These are phyloP conservation scores for Aplidium turbinatum DNA, from an alignment of 23 tunicate species.

Conservation along the genomic window DNA sequence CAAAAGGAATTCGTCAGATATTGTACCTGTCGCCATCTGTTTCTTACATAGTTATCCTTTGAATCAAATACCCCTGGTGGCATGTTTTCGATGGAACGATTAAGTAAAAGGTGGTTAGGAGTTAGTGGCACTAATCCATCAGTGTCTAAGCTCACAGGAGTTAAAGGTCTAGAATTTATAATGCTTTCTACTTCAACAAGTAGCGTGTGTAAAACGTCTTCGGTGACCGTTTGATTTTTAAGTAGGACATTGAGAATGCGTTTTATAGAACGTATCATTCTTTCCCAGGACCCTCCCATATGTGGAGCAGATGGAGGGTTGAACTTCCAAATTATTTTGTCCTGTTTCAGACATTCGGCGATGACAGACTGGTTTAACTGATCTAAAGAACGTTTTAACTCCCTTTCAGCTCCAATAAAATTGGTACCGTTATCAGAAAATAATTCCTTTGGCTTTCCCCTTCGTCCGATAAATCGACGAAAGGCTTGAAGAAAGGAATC, in stretches of 20 bases:
- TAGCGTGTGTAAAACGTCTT: conserved; percentile 14
- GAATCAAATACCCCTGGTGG: too few species aligned
- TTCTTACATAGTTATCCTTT: conserved; percentile 24
- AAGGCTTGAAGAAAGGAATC: conserved; percentile 31
- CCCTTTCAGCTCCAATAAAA: conserved; percentile 18
- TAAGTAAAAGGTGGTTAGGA: conserved; percentile 17
- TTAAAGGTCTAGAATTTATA: conserved; percentile 27
- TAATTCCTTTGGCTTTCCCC: conserved; percentile 1
- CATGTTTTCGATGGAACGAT: too few species aligned
- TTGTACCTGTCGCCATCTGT: conserved; percentile 30
- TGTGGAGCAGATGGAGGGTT: conserved; percentile 24
- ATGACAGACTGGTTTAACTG: conserved; percentile 1
- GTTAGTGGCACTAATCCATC: neutral
- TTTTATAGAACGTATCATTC: conserved; percentile 5
- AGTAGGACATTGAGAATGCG: neutral
- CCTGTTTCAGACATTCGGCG: conserved; percentile 8
- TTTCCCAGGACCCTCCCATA: conserved; percentile 18
- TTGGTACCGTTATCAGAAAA: conserved; percentile 26
- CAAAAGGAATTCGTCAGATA: conserved; percentile 24
- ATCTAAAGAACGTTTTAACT: conserved; percentile 1
- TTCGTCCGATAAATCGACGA: conserved; percentile 13
- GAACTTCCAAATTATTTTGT: neutral
- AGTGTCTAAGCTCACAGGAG: conserved; percentile 21
- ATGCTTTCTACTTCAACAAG: conserved; percentile 21
- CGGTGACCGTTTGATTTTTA: neutral